Percentiles rank a stretch among this genome's conserved stretches.
Evolutionary conservation across 2,888 invertebrate genomes (phyloP).

Genomic region (Notocelia uddmanniana): DNA sequence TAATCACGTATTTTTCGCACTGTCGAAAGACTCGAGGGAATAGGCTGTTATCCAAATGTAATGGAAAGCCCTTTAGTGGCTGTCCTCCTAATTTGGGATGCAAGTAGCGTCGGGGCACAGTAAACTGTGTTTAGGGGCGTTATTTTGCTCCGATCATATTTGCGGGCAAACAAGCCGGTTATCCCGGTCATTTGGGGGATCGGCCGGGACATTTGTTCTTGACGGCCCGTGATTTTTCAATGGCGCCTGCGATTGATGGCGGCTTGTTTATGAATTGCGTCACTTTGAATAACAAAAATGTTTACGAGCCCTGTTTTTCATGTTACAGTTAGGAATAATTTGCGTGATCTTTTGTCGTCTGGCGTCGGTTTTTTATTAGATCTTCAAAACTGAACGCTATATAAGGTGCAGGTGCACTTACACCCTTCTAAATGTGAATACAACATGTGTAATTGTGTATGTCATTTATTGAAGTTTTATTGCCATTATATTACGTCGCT

Average conservation of each 20-base stretch:
- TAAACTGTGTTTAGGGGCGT: conserved; percentile 44
- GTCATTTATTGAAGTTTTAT: no score
- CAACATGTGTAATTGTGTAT: no score
- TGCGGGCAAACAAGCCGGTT: conserved; percentile 40
- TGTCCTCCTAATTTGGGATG: conserved; percentile 37
- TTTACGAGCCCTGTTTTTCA: neutral
- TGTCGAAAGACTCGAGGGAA: conserved; percentile 36
- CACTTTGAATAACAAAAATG: conserved; percentile 15
- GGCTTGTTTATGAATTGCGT: conserved; percentile 11
- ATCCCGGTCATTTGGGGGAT: conserved; percentile 44
- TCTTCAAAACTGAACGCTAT: no score
- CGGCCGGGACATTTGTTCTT: conserved; percentile 36
- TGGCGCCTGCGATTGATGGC: conserved; percentile 12
- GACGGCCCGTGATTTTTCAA: conserved; percentile 37
- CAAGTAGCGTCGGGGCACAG: conserved; percentile 40
- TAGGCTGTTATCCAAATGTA: conserved; percentile 43
- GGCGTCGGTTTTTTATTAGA: neutral
- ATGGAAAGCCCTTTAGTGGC: conserved; percentile 30
- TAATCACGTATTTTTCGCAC: conserved; percentile 40
- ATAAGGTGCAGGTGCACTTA: no score
- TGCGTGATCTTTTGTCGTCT: neutral
- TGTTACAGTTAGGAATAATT: neutral
- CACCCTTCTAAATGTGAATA: no score
- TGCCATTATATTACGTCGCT: no score
- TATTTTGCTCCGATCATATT: conserved; percentile 45